Evolutionary conservation across 2,888 invertebrate genomes (phyloP), one percentile per base, ranked within the genome.

Genomic region (Agrochola lota): DNA sequence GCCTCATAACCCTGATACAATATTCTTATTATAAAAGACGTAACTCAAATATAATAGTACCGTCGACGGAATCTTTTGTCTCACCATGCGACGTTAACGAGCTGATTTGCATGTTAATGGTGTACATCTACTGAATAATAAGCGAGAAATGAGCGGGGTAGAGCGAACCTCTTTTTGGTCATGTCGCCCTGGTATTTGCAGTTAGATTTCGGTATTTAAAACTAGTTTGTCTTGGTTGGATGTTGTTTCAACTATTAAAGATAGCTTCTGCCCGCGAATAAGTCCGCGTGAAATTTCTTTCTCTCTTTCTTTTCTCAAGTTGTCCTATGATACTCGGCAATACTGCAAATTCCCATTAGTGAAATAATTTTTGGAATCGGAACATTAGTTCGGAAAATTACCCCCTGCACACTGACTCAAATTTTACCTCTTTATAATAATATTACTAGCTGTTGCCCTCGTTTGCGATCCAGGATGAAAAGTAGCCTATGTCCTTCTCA

Each of bases 21-120:
- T 83, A 84, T 77, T 80, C 77, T 60, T 63, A 77, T 77, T 77
- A 78, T 76, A 79, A 81, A 79, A 83, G 74, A 79, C 69, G 69
- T 78, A 71, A 68, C 62, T 85, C 71, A 78, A 74, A 86, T 73
- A 74, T 77, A 66, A 77, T 60, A 73, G 63, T 60, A 62, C 52
- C 59, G 72, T n/a, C 57, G 73, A 63, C 72, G 30, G 74, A 35
- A 77, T 77, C 87, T 86, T 87, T 86, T 87, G 88, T 87, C 72
- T 77, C 78, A 76, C 68, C 67, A 66, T 71, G 74, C 83, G 73
- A 77, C 77, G 77, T 84, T 87, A 83, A 84, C 81, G 81, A 84
- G 84, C 80, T 81, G 84, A 87, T 87, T 87, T 86, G 75, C 87
- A 87, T 87, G 80, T 85, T 88, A 86, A 87, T 86, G 86, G 63